Evolutionary conservation across 2,797 vertebrate species (phyloP), one percentile per base, ranked within the genome.

Genomic region (Crenuchus spilurus): DNA sequence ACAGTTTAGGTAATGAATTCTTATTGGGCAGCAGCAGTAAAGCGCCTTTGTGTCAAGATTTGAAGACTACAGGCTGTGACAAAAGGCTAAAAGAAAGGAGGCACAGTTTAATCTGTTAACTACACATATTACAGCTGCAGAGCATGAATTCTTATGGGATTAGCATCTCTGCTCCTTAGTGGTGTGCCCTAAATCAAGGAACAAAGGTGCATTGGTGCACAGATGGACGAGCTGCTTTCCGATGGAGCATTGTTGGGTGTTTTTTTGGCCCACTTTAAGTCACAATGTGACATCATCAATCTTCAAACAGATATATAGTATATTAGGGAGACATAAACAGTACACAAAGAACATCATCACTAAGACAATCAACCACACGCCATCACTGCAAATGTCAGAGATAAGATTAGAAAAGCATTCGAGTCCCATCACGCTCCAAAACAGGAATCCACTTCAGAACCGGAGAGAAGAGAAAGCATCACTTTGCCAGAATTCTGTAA

Each of bases 261-360:
- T 64, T 69, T 70, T 75, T 55, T 42, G 72, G 48, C 74, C 74
- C 70, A 70, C 78, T 80, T 64, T 28, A 60, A 26, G 44, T 44
- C 58, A 64, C 44, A 44, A 70, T 22, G 48, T 52, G 54, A 72
- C 68, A 90, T 88, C 85, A 86, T 88, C 87, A 87, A 89, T 89
- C 87, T 51, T 77, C 88, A 86, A 87, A 91, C 88, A 90, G 89
- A 89, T 91, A 91, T 91, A 91, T 86, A 90, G 90, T 90, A 92
- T 91, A 90, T 91, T 87, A 84, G 86, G 87, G 84, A 85, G 88
- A 92, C 88, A 89, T 85, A 87, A 90, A 91, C 90, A 86, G 91
- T 88, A 90, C 90, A 91, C 89, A 89, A 87, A 91, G 85, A 90
- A 90, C 91, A 92, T 85, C 89, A 87, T 89, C 89, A 91, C 89